Evolutionary conservation across 2,888 invertebrate species (phyloP).

Genomic region (Mechanitis mazaeus): DNA sequence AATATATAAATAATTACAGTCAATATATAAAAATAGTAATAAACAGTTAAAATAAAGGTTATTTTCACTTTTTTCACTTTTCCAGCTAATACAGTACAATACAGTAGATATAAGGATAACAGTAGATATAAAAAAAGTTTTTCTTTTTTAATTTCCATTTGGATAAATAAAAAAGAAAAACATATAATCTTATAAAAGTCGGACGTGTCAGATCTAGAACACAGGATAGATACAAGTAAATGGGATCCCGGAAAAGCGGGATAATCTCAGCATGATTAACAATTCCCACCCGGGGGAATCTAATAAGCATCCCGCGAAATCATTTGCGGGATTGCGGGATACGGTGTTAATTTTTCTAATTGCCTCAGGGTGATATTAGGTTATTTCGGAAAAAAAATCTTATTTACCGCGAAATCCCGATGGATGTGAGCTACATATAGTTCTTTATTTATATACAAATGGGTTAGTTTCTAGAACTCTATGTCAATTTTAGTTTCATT

Average conservation of each 20-base stretch:
- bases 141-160: neutral
- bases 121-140: too few species aligned
- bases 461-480: neutral
- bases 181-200: neutral
- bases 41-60: too few species aligned
- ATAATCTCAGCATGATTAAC: constrained; percentile 47
- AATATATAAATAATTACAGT: too few species aligned
- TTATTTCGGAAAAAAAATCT: constrained; percentile 24
- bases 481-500: too few species aligned
- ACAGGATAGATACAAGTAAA: constrained; percentile 20
- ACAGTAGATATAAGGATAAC: too few species aligned
- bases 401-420: constrained; percentile 20
- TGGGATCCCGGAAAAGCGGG: constrained; percentile 26
- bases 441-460: neutral
- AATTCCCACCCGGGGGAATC: constrained; percentile 41
- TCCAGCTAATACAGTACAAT: too few species aligned
- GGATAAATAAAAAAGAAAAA: neutral
- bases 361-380: constrained; percentile 37
- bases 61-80: too few species aligned
- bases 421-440: constrained; percentile 22
- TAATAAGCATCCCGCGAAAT: constrained; percentile 46
- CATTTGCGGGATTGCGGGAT: constrained; percentile 55
- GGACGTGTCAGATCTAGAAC: constrained; percentile 5
- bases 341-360: constrained; percentile 61
- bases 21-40: too few species aligned